These are phyloP conservation scores for Teinopalpus imperialis DNA, from an alignment of 2,888 invertebrate species.

Conservation along the genomic window DNA sequence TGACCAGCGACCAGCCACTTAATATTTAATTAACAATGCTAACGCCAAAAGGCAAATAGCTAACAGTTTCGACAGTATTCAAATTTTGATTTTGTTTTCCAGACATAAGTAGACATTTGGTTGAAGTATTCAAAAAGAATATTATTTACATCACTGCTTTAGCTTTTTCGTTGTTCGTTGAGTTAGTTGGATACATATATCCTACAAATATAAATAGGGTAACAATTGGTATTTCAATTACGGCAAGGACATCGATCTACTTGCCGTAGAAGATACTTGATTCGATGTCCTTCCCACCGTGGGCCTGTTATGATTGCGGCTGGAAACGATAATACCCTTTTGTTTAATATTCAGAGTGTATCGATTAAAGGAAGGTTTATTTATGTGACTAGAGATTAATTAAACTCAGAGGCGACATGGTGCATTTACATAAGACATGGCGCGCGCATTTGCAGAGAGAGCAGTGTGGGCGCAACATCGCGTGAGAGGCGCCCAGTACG, in stretches of 20 bases:
- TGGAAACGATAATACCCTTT: constrained; percentile 35
- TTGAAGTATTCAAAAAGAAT: too few relatives aligned
- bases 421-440: constrained; percentile 80
- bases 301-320: constrained; percentile 34
- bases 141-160: too few relatives aligned
- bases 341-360: constrained; percentile 61
- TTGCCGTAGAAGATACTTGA: constrained; percentile 26
- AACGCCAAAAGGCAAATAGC: too few relatives aligned
- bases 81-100: too few relatives aligned
- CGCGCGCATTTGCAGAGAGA: constrained; percentile 71
- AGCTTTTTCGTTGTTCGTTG: too few relatives aligned
- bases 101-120: too few relatives aligned
- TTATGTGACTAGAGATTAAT: constrained; percentile 78
- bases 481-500: constrained; percentile 37
- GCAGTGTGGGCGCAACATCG: constrained; percentile 60
- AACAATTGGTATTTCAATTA: too few relatives aligned
- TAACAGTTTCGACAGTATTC: too few relatives aligned
- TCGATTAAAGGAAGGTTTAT: constrained; percentile 66
- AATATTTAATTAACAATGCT: too few relatives aligned
- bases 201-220: too few relatives aligned
- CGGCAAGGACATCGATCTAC: constrained; percentile 25
- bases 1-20: too few relatives aligned
- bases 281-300: constrained; percentile 6
- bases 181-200: too few relatives aligned
- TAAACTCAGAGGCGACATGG: constrained; percentile 72